Base-by-base conservation (phyloP, 2,888 invertebrate species). In the Esperia sulphurella region DNA sequence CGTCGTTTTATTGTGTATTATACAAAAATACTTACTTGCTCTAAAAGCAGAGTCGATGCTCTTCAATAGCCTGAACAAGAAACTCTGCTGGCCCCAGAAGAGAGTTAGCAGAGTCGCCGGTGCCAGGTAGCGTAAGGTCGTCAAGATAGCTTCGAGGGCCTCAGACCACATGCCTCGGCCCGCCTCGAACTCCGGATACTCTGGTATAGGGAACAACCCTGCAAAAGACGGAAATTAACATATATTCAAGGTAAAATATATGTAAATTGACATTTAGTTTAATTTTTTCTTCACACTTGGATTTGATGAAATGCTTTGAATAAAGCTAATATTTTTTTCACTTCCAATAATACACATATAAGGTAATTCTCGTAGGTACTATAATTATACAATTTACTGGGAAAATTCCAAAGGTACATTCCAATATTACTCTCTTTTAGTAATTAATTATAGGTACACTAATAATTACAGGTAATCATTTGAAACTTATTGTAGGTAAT, bases 71-170 rank as follows among this genome's bases (percentile, higher is more conserved):
- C 78, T 90, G 62, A 90, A 84, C 50, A 92, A 65, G 65, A 91
- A 84, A 59, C 90, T 88, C 65, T 90, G 90, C 53, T 90, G 88
- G 29, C 91, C 89, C 86, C 91, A 91, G 65, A 92, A 79, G 28
- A 92, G 63, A 0, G 91, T 89, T 41, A 92, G 78, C 30, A 92
- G 75, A 7, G 91, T 91, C 39, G 91, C 83, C 54, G 92, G 92
- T 55, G 92, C 84, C 54, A 92, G 74, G 68, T 91, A 83, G 63
- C 91, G 90, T 56, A 92, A 78, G 58, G 91, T 88, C 52, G 91
- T 88, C 60, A 89, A 58, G 52, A 90, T 73, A 43, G 79, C 79
- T 60, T 85, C 79, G 46, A 89, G 63, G 50, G 84, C 85, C 53
- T 82, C 68, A 53, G 89, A 82, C 90, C 87, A 90, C 90, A 90